Evolutionary conservation across 2,113 vertebrate genomes (phyloP), one percentile per base, ranked within the genome.

Genomic region (Murina feae): DNA sequence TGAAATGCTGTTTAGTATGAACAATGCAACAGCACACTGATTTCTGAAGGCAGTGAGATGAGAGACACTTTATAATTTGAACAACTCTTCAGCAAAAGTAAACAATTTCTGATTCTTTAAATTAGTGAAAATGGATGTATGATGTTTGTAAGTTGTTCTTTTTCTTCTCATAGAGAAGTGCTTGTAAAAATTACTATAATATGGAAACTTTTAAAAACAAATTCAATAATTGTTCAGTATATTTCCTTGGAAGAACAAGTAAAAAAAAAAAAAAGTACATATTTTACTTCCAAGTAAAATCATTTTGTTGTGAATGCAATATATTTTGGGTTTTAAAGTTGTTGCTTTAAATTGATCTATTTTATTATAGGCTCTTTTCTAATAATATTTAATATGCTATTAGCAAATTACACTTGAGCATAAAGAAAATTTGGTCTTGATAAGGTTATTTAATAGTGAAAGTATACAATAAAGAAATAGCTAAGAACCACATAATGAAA

Each of bases 1-100:
- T 78, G 88, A 72, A 95, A 95, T 74, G n/a, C 49, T 66, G 13
- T 47, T 89, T 74, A 47, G 5, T 91, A 89, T 91, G 89, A 95
- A 96, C 94, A 95, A 91, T 91, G 65, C 66, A 95, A 53, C 49
- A 84, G 9, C 12, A 32, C 20, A 69, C 51, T 84, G 83, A 94
- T 75, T 90, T 89, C 86, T 81, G 44, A 87, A 95, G 84, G 75
- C 89, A 96, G 75, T 91, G 37, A 72, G 71, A 87, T 89, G 58
- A 96, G 79, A 96, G 76, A 79, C 25, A 93, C 42, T 96, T 95
- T 44, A 91, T 81, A 91, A 94, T 91, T 74, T 93, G 51, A 95
- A 86, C 49, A 94, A 79, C 55, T 88, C 21, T 65, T 78, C 23
- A 53, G 63, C 80, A 87, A 89, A 94, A 96, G 90, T 60, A 93